Evolutionary conservation across 2,797 vertebrate genomes (phyloP).

Genomic region (Urocyon cinereoargenteus): DNA sequence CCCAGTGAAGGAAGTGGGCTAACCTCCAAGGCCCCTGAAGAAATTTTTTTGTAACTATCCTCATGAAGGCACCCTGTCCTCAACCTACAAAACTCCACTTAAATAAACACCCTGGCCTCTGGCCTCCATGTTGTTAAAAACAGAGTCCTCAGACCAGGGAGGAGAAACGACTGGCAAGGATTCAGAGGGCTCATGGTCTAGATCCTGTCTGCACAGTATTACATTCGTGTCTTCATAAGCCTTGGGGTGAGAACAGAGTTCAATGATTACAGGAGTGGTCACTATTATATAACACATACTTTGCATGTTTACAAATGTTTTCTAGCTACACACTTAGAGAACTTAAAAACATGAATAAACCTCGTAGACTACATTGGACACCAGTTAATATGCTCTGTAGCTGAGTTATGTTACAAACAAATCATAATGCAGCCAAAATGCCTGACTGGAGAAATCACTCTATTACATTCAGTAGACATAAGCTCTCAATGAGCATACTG

Average conservation of each 20-base stretch:
- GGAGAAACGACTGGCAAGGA: neutral
- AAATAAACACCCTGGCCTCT: neutral
- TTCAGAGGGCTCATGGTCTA: neutral
- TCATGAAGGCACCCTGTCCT: neutral
- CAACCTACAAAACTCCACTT: neutral
- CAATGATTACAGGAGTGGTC: neutral
- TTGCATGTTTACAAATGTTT: conserved; percentile 31
- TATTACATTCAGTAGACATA: neutral
- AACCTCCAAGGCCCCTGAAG: neutral
- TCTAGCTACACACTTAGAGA: conserved; percentile 29
- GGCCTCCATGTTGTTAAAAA: neutral
- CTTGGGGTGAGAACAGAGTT: neutral
- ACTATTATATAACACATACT: neutral
- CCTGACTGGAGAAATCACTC: neutral
- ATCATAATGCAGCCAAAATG: conserved; percentile 46
- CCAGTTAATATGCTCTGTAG: neutral
- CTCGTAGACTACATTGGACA: neutral
- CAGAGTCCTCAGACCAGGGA: neutral
- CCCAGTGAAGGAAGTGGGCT: neutral
- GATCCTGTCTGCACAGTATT: neutral
- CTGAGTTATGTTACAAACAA: conserved; percentile 3
- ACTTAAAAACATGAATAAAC: neutral
- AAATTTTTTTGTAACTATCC: neutral
- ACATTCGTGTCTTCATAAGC: neutral
- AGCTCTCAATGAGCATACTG: neutral